Conservation (phyloP, 2,113 vertebrate genomes). For the Alces alces region DNA sequence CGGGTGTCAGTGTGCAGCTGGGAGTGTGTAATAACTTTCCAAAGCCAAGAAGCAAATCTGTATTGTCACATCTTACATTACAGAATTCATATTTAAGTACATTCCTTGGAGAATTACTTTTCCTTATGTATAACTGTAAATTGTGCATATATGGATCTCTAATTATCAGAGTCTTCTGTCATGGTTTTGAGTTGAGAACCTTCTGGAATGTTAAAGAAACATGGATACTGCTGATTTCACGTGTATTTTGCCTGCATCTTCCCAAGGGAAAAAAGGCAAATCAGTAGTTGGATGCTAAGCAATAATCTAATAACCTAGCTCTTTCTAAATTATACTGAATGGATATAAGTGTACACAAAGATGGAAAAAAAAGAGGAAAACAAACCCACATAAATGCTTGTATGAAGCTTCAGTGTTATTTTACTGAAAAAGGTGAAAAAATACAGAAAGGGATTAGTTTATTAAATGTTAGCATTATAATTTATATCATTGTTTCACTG, state of each 20-base stretch:
- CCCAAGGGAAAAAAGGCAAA: not conserved
- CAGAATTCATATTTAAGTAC: not conserved
- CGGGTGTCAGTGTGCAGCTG: not conserved
- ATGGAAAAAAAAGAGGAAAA: not conserved
- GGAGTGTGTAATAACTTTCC: not conserved
- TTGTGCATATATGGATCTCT: not conserved
- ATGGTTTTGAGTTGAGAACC: not conserved
- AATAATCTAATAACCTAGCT: not conserved
- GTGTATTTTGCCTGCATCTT: not conserved
- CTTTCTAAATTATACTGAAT: not conserved
- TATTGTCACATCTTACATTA: not conserved
- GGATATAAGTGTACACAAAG: not conserved
- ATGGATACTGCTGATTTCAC: not conserved
- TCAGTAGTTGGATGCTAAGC: not conserved
- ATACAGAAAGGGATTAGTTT: not conserved
- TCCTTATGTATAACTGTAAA: not conserved
- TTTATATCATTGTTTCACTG: not conserved
- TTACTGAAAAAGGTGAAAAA: not conserved
- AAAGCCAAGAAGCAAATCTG: not conserved
- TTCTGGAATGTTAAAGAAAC: not conserved
- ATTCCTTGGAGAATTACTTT: not conserved
- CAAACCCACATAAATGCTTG: not conserved
- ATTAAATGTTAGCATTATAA: not conserved
- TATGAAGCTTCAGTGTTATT: not conserved
- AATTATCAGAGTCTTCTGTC: not conserved